Evolutionary conservation across 2,797 vertebrate species (phyloP), one percentile per base, ranked within the genome.

Genomic region (Ciconia nigra): DNA sequence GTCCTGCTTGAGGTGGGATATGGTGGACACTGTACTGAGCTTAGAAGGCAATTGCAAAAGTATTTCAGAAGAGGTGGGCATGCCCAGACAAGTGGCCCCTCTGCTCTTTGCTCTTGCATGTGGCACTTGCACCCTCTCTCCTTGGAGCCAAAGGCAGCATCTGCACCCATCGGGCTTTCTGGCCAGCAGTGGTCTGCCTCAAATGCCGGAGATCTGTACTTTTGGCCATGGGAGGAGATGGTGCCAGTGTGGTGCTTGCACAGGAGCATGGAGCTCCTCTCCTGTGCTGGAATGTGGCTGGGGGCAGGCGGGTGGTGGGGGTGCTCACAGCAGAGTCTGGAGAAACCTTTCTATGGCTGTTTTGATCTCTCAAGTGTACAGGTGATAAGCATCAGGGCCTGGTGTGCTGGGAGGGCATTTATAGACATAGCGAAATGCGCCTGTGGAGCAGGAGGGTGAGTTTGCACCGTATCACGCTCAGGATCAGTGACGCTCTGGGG

Each of bases 291-390:
- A 89, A 86, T 15, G 62, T 22, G 49, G 39, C 55, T 1, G 3
- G 42, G 52, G 41, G 7, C 21, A 61, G 35, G 37, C 5, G 6
- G 35, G 49, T 0, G 4, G 33, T 3, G 3, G 24, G 8, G 33
- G 16, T 13, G 20, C 25, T 62, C 33, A 3, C 14, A 51, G 62
- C 19, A 55, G 54, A 62, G 61, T 21, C 74, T 71, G 58, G 47
- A 91, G 47, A 39, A 79, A 63, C 37, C 61, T 90, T 93, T 83
- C 63, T 17, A 20, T 0, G 7, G 55, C n/a, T 79, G 52, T 94
- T 97, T 96, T 96, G 95, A 97, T 97, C 95, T 96, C 88, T 91
- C 54, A 44, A 74, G 83, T 47, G 44, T 87, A 24, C 18, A 39
- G 37, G 20, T 46, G 94, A 96, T 97, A 96, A 89, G 66, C 79